Percentiles rank a stretch among this genome's conserved stretches.
phyloP scores from a whole-genome alignment of 2,888 invertebrate genomes.

The Neoascia interrupta region DNA sequence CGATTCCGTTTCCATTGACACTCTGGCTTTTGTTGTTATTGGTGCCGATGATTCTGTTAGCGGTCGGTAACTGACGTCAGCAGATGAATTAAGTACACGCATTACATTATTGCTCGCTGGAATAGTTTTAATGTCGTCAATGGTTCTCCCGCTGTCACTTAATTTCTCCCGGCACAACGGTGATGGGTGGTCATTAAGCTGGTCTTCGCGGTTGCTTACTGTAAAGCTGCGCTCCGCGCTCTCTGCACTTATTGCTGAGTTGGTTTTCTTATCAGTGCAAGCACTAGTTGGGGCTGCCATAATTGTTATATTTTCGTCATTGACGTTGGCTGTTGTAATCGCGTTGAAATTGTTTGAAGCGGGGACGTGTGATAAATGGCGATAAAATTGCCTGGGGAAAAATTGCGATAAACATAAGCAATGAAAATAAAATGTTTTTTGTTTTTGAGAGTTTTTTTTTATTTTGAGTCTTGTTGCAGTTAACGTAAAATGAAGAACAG shows the following conservation, averaged over 20 bases:
- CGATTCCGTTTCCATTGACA: slow-evolving; percentile 25
- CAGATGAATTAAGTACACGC: slow-evolving; percentile 44
- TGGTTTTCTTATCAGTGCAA: slow-evolving; percentile 49
- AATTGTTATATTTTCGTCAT: slow-evolving; percentile 31
- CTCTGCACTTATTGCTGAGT: not conserved
- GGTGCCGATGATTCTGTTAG: slow-evolving; percentile 27
- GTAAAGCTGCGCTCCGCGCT: not conserved
- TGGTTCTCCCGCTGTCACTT: slow-evolving; percentile 42
- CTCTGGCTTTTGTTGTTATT: not conserved
- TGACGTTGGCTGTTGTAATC: slow-evolving; percentile 15
- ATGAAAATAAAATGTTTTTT: slow-evolving; percentile 30
- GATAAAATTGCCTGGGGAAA: slow-evolving; percentile 52
- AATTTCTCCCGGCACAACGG: slow-evolving; percentile 6
- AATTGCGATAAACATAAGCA: too few relatives aligned
- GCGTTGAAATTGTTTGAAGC: not conserved
- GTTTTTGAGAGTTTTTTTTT: not conserved
- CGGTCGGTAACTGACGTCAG: slow-evolving; percentile 43
- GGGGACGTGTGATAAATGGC: slow-evolving; percentile 42
- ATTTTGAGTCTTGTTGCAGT: not conserved
- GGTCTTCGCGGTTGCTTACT: slow-evolving; percentile 20
- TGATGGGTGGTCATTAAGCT: slow-evolving; percentile 39
- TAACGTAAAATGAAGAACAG: slow-evolving; percentile 26
- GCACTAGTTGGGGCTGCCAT: slow-evolving; percentile 13
- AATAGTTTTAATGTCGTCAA: slow-evolving; percentile 9
- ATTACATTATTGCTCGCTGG: slow-evolving; percentile 34